Conservation (phyloP, 2,888 invertebrate species). For the Ochropacha duplaris region DNA sequence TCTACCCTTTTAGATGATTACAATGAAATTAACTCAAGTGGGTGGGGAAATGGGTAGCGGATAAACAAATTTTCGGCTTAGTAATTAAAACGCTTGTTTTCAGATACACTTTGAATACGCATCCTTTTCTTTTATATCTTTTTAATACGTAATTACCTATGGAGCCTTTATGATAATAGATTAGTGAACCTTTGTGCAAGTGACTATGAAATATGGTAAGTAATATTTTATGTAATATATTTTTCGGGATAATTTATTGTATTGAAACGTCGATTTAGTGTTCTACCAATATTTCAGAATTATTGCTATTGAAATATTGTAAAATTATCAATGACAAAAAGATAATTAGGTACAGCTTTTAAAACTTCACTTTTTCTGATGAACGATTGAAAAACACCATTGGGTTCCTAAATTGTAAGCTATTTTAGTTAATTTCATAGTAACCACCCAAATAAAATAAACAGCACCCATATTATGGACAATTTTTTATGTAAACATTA, state of each 20-base stretch:
- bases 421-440: no score
- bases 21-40: constrained; percentile 1
- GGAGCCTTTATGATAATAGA: neutral
- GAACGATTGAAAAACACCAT: no score
- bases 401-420: no score
- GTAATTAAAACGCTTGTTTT: constrained; percentile 1
- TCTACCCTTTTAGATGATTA: constrained; percentile 3
- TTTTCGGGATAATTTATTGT: no score
- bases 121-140: neutral
- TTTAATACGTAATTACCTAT: neutral
- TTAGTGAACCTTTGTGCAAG: neutral
- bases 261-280: no score
- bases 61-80: constrained; percentile 3
- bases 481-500: neutral
- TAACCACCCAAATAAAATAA: no score
- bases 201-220: neutral
- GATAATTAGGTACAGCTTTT: no score
- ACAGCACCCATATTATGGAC: neutral
- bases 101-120: neutral
- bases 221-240: no score
- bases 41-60: constrained; percentile 1
- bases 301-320: no score
- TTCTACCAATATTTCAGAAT: no score
- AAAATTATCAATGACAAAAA: no score
- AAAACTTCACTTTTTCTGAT: no score